Percentiles rank a stretch among this genome's conserved stretches.
Conservation (phyloP, 1,140 invertebrate genomes). For the Drosophila nikananu region DNA sequence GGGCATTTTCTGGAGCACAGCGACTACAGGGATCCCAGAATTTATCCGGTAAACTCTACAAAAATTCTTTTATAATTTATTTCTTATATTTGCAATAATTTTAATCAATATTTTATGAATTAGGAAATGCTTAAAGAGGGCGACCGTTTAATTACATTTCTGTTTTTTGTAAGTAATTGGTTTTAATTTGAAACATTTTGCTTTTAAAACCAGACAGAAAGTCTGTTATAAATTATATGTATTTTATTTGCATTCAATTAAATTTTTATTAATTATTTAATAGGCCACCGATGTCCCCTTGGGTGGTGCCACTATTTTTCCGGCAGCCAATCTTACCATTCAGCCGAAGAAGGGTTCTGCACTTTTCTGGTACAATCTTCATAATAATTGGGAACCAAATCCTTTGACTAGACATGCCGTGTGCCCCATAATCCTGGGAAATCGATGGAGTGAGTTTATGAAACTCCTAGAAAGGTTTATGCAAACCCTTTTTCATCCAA, state of each 20-base stretch:
- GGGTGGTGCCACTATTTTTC: conserved; percentile 43
- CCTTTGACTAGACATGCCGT: conserved; percentile 27
- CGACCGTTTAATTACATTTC: conserved; percentile 36
- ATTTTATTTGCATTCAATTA: background rate
- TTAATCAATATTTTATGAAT: background rate
- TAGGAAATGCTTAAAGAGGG: conserved; percentile 15
- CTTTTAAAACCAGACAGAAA: no score
- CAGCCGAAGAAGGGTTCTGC: conserved; percentile 36
- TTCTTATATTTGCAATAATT: background rate
- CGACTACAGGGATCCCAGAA: conserved; percentile 27
- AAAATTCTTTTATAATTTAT: background rate
- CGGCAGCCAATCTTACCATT: conserved; percentile 18
- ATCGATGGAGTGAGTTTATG: conserved; percentile 32
- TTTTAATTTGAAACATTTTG: background rate
- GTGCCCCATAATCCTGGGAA: conserved; percentile 38
- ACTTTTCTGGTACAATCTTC: conserved; percentile 46
- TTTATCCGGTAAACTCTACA: conserved; percentile 3
- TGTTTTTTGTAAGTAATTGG: conserved; percentile 32
- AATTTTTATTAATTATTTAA: no score
- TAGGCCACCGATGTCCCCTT: conserved; percentile 34
- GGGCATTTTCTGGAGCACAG: conserved; percentile 37
- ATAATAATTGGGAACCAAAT: conserved; percentile 45
- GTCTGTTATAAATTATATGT: background rate
- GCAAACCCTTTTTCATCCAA: background rate
- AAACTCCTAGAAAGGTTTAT: fast-evolving